Conservation (phyloP, 2,888 invertebrate genomes). For the Leptinotarsa rubiginosa region DNA sequence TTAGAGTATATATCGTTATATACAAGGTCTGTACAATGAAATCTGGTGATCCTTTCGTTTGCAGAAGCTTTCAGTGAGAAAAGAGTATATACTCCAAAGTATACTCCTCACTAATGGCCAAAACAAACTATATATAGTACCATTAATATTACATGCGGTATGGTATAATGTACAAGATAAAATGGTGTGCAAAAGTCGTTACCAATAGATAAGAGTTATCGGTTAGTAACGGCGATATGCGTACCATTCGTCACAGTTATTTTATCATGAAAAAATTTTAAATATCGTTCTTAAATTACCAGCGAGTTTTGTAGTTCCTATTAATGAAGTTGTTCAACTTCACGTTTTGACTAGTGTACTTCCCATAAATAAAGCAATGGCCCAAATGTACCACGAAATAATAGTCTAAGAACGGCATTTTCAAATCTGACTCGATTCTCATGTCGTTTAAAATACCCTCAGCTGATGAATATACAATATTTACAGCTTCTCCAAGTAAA, state of each 20-base stretch:
- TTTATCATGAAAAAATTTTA: conserved; percentile 55
- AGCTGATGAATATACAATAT: conserved; percentile 65
- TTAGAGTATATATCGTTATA: conserved; percentile 47
- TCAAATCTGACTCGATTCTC: conserved; percentile 48
- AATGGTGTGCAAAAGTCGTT: conserved; percentile 45
- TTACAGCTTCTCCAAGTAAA: conserved; percentile 58
- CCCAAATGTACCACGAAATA: conserved; percentile 54
- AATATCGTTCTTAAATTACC: conserved; percentile 77
- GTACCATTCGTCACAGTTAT: conserved; percentile 44
- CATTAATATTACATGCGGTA: conserved; percentile 54
- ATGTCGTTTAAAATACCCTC: conserved; percentile 44
- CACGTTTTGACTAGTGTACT: conserved; percentile 66
- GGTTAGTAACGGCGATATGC: conserved; percentile 30
- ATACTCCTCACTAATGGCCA: conserved; percentile 24
- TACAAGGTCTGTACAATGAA: conserved; percentile 53
- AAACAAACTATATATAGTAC: conserved; percentile 33
- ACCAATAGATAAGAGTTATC: conserved; percentile 45
- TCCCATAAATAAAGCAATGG: conserved; percentile 59
- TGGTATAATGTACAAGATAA: conserved; percentile 59
- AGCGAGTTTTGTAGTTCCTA: conserved; percentile 84
- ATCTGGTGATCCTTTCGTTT: conserved; percentile 42
- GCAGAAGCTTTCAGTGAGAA: conserved; percentile 42
- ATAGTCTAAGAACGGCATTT: conserved; percentile 46
- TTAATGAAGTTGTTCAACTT: conserved; percentile 66
- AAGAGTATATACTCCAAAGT: conserved; percentile 23